Percentiles rank a stretch among this genome's conserved stretches.
phyloP scores from a whole-genome alignment of 2,888 invertebrate species.

The Drosophila kambysellisi region DNA sequence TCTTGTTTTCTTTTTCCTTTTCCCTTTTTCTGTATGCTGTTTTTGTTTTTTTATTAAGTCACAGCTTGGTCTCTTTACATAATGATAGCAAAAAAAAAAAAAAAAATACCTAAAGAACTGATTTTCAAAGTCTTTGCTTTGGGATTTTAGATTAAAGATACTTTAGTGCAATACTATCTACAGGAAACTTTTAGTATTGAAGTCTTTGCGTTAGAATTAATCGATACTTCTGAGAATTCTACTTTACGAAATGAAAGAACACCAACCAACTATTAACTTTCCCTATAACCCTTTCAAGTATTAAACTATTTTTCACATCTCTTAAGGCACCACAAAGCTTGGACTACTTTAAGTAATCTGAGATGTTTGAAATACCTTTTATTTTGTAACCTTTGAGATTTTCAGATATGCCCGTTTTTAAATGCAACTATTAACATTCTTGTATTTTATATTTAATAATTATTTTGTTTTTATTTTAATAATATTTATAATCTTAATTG shows the following conservation, averaged over 20 bases:
- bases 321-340: no score
- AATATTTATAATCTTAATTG: background rate
- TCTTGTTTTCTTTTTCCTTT: background rate
- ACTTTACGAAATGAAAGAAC: background rate
- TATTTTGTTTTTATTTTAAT: background rate
- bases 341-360: background rate
- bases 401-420: background rate
- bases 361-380: background rate
- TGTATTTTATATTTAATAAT: background rate
- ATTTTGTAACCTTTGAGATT: background rate
- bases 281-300: background rate
- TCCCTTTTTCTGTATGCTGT: background rate
- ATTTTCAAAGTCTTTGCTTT: conserved; percentile 19
- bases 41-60: conserved; percentile 39
- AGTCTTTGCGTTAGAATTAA: no score
- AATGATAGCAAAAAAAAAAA: conserved; percentile 10
- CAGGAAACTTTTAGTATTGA: background rate
- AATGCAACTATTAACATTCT: background rate
- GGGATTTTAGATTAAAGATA: conserved; percentile 26
- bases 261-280: background rate
- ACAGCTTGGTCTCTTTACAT: conserved; percentile 19
- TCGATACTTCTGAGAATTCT: background rate
- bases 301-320: no score
- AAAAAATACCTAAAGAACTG: conserved; percentile 21
- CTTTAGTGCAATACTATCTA: conserved; percentile 8